Conservation (phyloP, 2,113 vertebrate genomes). For the Elanus axillaris region DNA sequence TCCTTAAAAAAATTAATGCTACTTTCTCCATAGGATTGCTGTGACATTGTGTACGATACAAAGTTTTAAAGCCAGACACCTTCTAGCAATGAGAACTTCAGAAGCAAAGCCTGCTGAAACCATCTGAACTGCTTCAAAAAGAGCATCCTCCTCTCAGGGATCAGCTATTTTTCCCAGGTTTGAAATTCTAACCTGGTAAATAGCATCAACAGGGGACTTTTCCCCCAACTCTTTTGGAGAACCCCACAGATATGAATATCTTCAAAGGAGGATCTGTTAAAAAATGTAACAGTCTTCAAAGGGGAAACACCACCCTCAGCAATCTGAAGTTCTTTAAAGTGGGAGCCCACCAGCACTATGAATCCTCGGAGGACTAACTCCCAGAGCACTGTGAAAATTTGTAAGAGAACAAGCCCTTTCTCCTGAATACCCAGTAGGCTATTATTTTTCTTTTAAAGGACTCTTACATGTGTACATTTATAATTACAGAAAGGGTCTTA, state of each 20-base stretch:
- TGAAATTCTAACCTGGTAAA: constrained; percentile 73
- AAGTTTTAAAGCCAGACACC: constrained; percentile 63
- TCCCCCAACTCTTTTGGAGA: constrained; percentile 66
- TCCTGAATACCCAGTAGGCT: constrained; percentile 46
- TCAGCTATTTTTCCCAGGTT: constrained; percentile 64
- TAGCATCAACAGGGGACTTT: constrained; percentile 67
- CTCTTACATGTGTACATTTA: constrained; percentile 59
- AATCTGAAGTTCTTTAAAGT: constrained; percentile 76
- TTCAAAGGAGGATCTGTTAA: constrained; percentile 76
- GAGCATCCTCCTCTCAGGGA: constrained; percentile 65
- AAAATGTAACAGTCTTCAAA: constrained; percentile 79
- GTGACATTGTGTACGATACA: neutral
- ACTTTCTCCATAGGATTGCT: neutral
- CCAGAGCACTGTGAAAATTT: constrained; percentile 66
- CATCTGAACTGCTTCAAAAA: constrained; percentile 76
- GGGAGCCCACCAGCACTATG: constrained; percentile 71
- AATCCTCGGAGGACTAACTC: constrained; percentile 63
- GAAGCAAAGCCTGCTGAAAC: constrained; percentile 65
- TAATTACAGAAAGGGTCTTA: constrained; percentile 59
- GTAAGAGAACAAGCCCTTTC: constrained; percentile 58
- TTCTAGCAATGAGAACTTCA: constrained; percentile 68
- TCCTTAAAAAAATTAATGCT: neutral
- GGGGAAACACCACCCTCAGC: constrained; percentile 74
- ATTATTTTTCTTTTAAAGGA: constrained; percentile 66
- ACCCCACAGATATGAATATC: constrained; percentile 70